Evolutionary conservation across 1,140 invertebrate species (phyloP).

Genomic region (Ephestia elutella): DNA sequence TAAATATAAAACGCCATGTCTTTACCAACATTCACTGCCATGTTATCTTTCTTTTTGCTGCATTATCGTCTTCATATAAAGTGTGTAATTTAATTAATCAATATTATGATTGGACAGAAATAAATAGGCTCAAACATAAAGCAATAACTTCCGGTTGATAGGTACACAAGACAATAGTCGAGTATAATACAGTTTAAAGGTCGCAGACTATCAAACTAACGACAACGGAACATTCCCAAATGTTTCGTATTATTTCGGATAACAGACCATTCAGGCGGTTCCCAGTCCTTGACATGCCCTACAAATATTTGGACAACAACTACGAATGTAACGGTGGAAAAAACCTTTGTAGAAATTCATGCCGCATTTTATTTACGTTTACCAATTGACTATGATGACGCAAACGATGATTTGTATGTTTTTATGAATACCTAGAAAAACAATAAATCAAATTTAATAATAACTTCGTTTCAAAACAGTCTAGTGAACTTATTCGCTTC

Average conservation of each 20-base stretch:
- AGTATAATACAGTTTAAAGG: too few relatives aligned
- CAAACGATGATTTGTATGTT: not conserved
- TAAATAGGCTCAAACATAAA: not conserved
- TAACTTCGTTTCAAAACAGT: not conserved
- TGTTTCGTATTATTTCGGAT: not conserved
- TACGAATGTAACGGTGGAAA: not conserved
- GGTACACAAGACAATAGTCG: too few relatives aligned
- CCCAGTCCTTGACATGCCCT: conserved; percentile 8
- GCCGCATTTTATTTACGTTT: not conserved
- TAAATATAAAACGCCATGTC: too few relatives aligned
- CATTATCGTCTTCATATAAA: too few relatives aligned
- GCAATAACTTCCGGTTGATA: not conserved
- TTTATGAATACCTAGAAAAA: too few relatives aligned
- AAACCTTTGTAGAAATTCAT: not conserved
- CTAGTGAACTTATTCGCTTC: too few relatives aligned
- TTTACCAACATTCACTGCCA: too few relatives aligned
- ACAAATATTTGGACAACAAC: conserved; percentile 16
- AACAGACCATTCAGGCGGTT: not conserved
- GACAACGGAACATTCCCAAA: not conserved
- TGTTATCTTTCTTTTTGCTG: too few relatives aligned
- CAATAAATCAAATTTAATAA: too few relatives aligned
- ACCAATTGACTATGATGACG: not conserved
- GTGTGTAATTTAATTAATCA: too few relatives aligned
- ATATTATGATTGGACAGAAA: too few relatives aligned
- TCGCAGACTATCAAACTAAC: too few relatives aligned